These are phyloP conservation scores for Cotesia glomerata DNA, from an alignment of 1,140 invertebrate species.

Conservation along the genomic window DNA sequence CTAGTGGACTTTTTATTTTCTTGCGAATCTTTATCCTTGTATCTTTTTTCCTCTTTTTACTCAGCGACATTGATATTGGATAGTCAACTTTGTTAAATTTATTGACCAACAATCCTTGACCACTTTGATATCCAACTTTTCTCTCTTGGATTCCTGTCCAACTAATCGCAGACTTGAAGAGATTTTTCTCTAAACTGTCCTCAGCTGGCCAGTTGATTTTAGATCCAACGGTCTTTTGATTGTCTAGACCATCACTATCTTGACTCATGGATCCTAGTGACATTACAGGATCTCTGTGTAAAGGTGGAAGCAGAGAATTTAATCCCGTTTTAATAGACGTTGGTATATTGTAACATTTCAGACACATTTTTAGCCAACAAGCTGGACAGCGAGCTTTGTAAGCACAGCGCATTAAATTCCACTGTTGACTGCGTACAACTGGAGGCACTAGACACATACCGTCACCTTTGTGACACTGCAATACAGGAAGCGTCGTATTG, in stretches of 20 bases:
- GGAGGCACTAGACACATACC: constrained; percentile 76
- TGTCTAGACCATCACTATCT: constrained; percentile 45
- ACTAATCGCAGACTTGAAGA: constrained; percentile 58
- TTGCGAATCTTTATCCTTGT: constrained; percentile 59
- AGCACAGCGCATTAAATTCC: constrained; percentile 73
- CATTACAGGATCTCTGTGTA: constrained; percentile 51
- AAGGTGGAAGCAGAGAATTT: constrained; percentile 68
- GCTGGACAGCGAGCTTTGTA: constrained; percentile 79
- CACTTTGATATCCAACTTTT: constrained; percentile 47
- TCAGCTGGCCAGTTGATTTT: constrained; percentile 57
- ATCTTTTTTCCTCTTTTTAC: constrained; percentile 58
- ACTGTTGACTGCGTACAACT: constrained; percentile 72
- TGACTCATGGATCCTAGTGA: constrained; percentile 44
- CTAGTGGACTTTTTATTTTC: constrained; percentile 54
- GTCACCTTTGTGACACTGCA: constrained; percentile 74
- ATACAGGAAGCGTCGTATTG: constrained; percentile 59
- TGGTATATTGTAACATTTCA: constrained; percentile 80
- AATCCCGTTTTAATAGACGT: constrained; percentile 69
- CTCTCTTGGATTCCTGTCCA: constrained; percentile 54
- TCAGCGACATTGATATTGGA: constrained; percentile 50
- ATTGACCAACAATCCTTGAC: constrained; percentile 44
- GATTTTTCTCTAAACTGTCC: constrained; percentile 55
- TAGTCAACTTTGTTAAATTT: constrained; percentile 56
- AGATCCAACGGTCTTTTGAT: constrained; percentile 45
- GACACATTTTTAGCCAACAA: constrained; percentile 87